Percentiles rank a stretch among this genome's conserved stretches.
Evolutionary conservation across 2,113 vertebrate species (phyloP).

Genomic region (Gallinago undulata): DNA sequence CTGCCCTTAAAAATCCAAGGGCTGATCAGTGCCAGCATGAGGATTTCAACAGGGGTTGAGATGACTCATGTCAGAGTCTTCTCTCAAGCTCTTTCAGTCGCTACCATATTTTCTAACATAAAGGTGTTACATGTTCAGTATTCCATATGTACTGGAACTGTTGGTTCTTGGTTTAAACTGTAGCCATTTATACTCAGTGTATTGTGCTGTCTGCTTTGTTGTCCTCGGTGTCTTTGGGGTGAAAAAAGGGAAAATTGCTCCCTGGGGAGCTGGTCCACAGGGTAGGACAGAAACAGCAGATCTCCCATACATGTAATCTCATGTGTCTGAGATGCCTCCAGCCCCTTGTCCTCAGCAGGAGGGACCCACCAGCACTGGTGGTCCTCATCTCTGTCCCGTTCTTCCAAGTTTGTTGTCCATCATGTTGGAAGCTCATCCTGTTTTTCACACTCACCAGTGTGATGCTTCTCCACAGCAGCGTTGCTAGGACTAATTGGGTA

Average conservation of each 20-base stretch:
- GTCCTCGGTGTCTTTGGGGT: neutral
- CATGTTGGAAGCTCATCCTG: neutral
- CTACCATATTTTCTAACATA: neutral
- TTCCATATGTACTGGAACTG: neutral
- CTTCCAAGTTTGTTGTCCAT: neutral
- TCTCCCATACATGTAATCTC: neutral
- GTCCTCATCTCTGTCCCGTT: neutral
- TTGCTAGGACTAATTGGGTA: neutral
- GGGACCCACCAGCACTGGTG: neutral
- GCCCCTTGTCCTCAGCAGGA: neutral
- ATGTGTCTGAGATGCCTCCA: neutral
- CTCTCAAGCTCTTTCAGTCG: neutral
- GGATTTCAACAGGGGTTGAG: neutral
- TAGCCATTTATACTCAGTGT: neutral
- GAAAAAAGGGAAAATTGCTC: neutral
- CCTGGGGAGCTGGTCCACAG: neutral
- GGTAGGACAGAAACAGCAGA: neutral
- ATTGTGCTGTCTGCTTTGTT: neutral
- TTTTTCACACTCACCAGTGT: neutral
- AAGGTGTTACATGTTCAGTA: neutral
- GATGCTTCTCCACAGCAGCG: neutral
- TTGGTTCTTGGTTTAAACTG: neutral
- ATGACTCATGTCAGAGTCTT: neutral
- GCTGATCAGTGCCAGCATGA: rapidly evolving
- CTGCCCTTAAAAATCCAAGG: neutral